phyloP scores from a whole-genome alignment of 2,797 vertebrate genomes.

The Hyperoplus lanceolatus region DNA sequence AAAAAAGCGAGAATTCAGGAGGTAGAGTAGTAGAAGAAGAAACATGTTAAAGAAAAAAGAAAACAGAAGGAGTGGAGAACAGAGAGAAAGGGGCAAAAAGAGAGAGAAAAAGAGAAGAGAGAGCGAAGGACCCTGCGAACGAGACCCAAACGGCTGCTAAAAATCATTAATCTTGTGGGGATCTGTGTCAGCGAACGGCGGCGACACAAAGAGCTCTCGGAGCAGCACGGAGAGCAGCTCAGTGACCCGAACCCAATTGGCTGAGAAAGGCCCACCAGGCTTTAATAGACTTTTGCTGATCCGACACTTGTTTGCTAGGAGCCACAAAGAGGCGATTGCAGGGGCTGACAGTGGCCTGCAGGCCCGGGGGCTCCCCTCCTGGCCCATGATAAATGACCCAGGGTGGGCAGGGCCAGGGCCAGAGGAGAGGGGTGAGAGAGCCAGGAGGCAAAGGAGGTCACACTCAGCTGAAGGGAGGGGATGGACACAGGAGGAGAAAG shows the following conservation, averaged over 20 bases:
- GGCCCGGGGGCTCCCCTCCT: constrained; percentile 94
- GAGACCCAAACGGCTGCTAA: constrained; percentile 86
- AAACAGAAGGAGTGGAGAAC: constrained; percentile 52
- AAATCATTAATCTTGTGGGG: constrained; percentile 99
- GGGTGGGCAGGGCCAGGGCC: constrained; percentile 81
- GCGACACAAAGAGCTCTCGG: constrained; percentile 91
- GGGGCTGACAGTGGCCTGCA: constrained; percentile 96
- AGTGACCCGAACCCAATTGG: constrained; percentile 99
- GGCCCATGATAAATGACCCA: constrained; percentile 99
- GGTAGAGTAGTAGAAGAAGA: constrained; percentile 35
- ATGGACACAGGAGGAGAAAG: constrained; percentile 40
- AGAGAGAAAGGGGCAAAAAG: constrained; percentile 53
- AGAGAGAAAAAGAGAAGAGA: constrained; percentile 48
- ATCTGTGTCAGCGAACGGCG: constrained; percentile 93
- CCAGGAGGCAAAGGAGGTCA: constrained; percentile 70
- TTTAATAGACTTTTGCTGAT: constrained; percentile 99
- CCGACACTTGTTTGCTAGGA: constrained; percentile 99
- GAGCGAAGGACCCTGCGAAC: constrained; percentile 70
- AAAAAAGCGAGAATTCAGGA: constrained; percentile 40
- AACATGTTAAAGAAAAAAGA: constrained; percentile 53
- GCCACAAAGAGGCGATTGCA: constrained; percentile 99
- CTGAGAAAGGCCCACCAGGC: constrained; percentile 99
- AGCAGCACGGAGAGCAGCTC: constrained; percentile 97
- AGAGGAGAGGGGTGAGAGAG: constrained; percentile 75
- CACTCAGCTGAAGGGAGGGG: constrained; percentile 64